These are phyloP conservation scores for Augiades crinisus DNA, from an alignment of 2,888 invertebrate genomes.

Conservation along the genomic window DNA sequence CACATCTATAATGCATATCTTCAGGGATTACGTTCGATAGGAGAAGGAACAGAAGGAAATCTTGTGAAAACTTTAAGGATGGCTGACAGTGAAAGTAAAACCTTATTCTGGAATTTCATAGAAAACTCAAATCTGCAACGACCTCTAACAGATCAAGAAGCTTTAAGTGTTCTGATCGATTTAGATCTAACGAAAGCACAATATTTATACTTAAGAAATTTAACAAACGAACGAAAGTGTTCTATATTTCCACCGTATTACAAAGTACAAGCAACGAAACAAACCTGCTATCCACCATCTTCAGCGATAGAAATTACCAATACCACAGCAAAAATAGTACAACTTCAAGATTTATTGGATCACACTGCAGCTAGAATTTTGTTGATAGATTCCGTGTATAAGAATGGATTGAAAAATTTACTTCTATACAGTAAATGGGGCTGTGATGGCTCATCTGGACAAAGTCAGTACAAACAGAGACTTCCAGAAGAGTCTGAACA, in stretches of 20 bases:
- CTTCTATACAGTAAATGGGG: not conserved
- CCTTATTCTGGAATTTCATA: not conserved
- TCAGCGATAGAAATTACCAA: constrained; percentile 1
- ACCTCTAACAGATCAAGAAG: constrained; percentile 17
- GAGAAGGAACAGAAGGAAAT: constrained; percentile 4
- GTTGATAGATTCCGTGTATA: not conserved
- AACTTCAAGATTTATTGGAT: not conserved
- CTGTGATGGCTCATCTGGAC: too few relatives aligned
- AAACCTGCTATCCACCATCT: constrained; percentile 9
- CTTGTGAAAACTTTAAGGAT: not conserved
- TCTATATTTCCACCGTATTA: constrained; percentile 10
- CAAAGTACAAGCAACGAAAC: constrained; percentile 6
- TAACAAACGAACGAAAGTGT: constrained; percentile 10
- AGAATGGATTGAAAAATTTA: not conserved
- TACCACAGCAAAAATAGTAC: not conserved
- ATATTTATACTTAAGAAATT: constrained; percentile 25
- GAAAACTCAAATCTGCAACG: not conserved
- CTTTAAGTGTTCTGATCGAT: constrained; percentile 22
- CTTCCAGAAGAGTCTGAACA: too few relatives aligned
- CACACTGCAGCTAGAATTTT: not conserved
- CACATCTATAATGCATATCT: constrained; percentile 24
- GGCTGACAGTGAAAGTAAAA: not conserved
- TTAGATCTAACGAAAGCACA: constrained; percentile 28
- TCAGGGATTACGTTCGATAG: constrained; percentile 19
- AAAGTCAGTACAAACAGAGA: too few relatives aligned